These are phyloP conservation scores for Thymelicus lineola DNA, from an alignment of 2,888 invertebrate species.

Conservation along the genomic window DNA sequence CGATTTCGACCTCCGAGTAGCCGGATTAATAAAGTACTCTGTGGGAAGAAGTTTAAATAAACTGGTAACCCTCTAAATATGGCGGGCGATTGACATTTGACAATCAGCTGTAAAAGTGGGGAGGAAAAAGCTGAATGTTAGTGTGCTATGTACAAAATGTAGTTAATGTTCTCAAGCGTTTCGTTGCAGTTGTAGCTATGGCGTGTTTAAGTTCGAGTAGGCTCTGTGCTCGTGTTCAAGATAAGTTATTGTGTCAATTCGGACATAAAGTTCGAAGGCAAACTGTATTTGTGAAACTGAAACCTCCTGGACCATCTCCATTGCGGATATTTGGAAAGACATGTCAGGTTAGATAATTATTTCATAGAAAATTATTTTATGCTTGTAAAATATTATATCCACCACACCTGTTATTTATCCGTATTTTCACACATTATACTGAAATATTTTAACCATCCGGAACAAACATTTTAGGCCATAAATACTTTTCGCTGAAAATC, in stretches of 20 bases:
- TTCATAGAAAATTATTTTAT: slow-evolving; percentile 18
- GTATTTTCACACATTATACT: not conserved
- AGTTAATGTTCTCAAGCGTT: slow-evolving; percentile 84
- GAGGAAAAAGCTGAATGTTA: slow-evolving; percentile 78
- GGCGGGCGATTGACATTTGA: slow-evolving; percentile 73
- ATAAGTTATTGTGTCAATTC: slow-evolving; percentile 92
- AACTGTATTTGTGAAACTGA: slow-evolving; percentile 88
- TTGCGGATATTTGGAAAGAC: slow-evolving; percentile 82
- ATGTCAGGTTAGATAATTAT: slow-evolving; percentile 73
- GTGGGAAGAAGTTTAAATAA: not conserved
- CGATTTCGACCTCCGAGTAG: no score
- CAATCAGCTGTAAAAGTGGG: slow-evolving; percentile 84
- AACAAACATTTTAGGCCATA: not conserved
- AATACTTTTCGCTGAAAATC: slow-evolving; percentile 19
- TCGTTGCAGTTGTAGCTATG: slow-evolving; percentile 92
- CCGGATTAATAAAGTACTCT: no score
- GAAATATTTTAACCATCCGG: not conserved
- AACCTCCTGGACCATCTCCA: slow-evolving; percentile 87
- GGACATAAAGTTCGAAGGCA: slow-evolving; percentile 89
- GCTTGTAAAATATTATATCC: not conserved
- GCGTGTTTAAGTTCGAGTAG: slow-evolving; percentile 93
- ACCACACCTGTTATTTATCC: slow-evolving; percentile 2
- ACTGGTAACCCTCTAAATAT: slow-evolving; percentile 56
- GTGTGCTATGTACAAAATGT: slow-evolving; percentile 71
- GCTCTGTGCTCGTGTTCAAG: slow-evolving; percentile 92